Conservation (phyloP, 2,797 vertebrate genomes). For the Manis crassicaudata region DNA sequence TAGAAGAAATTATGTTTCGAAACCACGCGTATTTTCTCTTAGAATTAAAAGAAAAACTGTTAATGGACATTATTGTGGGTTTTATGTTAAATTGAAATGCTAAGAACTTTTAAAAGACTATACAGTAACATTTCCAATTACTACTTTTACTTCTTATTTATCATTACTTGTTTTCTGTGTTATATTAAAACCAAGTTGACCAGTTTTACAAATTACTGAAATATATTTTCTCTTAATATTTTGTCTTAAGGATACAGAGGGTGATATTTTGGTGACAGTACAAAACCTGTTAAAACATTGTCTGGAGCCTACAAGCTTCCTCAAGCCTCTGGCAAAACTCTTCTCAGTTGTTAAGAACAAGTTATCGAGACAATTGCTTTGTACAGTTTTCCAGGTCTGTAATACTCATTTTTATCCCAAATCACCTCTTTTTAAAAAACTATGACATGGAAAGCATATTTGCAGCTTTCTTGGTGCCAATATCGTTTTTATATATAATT, state of each 20-base stretch:
- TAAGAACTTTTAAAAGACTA: constrained; percentile 13
- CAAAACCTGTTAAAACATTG: constrained; percentile 95
- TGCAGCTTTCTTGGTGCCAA: neutral
- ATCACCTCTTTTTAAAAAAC: neutral
- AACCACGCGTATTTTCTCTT: neutral
- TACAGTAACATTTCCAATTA: constrained; percentile 15
- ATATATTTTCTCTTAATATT: neutral
- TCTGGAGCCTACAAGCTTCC: constrained; percentile 88
- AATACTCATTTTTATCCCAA: neutral
- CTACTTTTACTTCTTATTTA: constrained; percentile 23
- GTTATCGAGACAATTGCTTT: constrained; percentile 92
- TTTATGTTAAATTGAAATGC: constrained; percentile 34
- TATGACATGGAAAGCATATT: neutral
- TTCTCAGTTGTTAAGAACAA: constrained; percentile 93
- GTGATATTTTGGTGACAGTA: constrained; percentile 94
- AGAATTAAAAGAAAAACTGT: constrained; percentile 52
- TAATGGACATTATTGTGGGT: neutral
- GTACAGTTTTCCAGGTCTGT: constrained; percentile 93
- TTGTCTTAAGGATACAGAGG: constrained; percentile 91
- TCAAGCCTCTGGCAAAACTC: constrained; percentile 93
- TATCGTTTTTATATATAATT: neutral
- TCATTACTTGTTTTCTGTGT: constrained; percentile 8
- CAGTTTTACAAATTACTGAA: constrained; percentile 41
- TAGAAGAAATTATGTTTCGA: constrained; percentile 2
- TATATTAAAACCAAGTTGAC: neutral